phyloP scores from a whole-genome alignment of 2,888 invertebrate genomes.

The Drosophila helvetica region DNA sequence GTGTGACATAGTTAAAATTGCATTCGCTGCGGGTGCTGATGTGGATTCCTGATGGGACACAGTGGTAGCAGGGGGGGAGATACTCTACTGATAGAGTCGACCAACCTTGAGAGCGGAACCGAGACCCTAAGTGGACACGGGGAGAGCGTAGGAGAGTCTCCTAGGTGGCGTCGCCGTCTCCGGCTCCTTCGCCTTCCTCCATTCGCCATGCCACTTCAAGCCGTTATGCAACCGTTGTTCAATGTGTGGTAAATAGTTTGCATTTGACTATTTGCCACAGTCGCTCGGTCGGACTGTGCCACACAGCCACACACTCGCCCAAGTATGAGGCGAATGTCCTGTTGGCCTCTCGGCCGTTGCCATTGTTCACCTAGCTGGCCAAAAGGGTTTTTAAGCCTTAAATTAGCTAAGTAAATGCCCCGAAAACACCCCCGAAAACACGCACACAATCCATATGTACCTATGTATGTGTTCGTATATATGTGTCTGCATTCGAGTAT shows the following conservation, averaged over 20 bases:
- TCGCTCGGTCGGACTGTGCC: constrained; percentile 20
- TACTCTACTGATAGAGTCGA: not conserved
- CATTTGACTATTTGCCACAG: constrained; percentile 71
- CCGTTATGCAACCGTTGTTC: constrained; percentile 60
- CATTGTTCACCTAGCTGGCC: constrained; percentile 14
- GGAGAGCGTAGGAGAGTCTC: too few relatives aligned
- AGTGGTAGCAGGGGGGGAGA: constrained; percentile 10
- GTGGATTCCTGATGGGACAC: not conserved
- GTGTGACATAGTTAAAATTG: constrained; percentile 64
- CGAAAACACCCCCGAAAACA: not conserved
- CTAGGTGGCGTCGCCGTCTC: not conserved
- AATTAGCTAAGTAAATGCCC: constrained; percentile 65
- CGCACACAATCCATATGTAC: not conserved
- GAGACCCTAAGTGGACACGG: too few relatives aligned
- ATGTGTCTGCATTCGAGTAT: not conserved
- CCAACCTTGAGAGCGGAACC: constrained; percentile 22
- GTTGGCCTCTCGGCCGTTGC: not conserved
- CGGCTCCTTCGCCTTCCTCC: not conserved
- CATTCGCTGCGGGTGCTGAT: constrained; percentile 45
- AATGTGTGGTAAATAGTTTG: constrained; percentile 67
- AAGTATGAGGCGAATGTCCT: constrained; percentile 7
- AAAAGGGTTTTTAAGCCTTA: constrained; percentile 49
- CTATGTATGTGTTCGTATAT: not conserved
- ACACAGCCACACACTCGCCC: not conserved
- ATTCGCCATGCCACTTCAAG: not conserved